phyloP scores from a whole-genome alignment of 2,113 vertebrate species.

The Oncorhynchus nerka region DNA sequence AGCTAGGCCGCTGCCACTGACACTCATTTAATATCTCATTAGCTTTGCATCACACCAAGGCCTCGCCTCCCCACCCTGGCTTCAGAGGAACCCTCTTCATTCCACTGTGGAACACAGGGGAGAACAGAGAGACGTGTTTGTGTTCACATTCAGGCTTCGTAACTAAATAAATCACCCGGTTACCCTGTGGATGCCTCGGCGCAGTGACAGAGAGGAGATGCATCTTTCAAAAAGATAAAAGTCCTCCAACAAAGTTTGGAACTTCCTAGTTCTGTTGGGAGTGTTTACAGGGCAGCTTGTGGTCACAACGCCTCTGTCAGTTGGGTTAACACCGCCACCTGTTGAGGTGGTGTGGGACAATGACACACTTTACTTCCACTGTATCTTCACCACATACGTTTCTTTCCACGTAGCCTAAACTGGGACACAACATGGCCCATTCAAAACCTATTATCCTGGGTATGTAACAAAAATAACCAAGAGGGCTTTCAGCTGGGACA shows the following conservation, averaged over 20 bases:
- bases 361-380: neutral
- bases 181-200: neutral
- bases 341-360: neutral
- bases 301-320: neutral
- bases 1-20: neutral
- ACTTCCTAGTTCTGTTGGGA: neutral
- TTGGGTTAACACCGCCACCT: neutral
- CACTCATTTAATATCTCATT: too few species aligned
- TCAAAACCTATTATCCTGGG: neutral
- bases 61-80: neutral
- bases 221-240: too few species aligned
- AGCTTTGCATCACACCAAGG: neutral
- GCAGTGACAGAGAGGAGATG: too few species aligned
- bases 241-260: neutral
- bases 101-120: neutral
- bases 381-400: neutral
- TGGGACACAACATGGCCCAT: neutral
- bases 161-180: neutral
- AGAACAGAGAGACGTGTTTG: neutral
- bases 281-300: neutral
- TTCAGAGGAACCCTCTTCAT: neutral
- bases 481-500: slow-evolving; percentile 10
- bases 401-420: neutral
- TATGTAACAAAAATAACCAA: neutral
- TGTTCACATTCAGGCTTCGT: neutral